Base-by-base conservation (phyloP, 1,140 invertebrate genomes). In the Gyrodactylus salaris region DNA sequence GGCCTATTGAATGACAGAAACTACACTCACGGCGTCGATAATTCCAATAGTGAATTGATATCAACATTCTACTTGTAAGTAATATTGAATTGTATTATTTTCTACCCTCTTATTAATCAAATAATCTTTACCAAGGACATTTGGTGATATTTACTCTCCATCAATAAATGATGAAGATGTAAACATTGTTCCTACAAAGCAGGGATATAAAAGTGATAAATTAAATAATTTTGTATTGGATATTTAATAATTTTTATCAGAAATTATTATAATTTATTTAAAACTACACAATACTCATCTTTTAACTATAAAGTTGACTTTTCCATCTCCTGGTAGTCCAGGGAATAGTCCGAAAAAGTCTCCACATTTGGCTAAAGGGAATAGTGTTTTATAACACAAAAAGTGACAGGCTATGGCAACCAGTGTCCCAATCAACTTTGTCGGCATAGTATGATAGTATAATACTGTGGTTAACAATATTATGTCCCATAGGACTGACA, bases 381-480 rank as follows among this genome's bases (percentile, higher is more conserved):
- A 94, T 85, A 88, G 87, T 74, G 87, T 84, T 75, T 86, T 84
- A 79, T 97, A 97, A 0, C 88, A 91, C 23, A 89, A 78, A 83
- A 88, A 93, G 92, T 92, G 96, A 25, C 87, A 87, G 1, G 87
- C 77, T 76, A 94, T 86, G 0, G 91, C 91, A 76, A 89, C 82
- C 21, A 87, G 82, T 20, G 88, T 88, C 75, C 88, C 91, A 1
- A 91, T 78, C 72, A 97, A 86, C 80, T 97, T 96, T 79, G 95
- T 90, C 25, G 91, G 85, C 86, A 94, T 89, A 54, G 87, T 88
- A 79, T 96, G 92, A 82, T 91, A 95, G 80, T 93, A 92, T 0
- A 94, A 81, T 78, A 93, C 85, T 0, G 89, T 93, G n/a, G 85
- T 86, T 2, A 80, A 75, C 22, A 96, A 81, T 90, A 94, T 92